Base-by-base conservation (phyloP, 2,113 vertebrate genomes). In the Ciconia maguari region DNA sequence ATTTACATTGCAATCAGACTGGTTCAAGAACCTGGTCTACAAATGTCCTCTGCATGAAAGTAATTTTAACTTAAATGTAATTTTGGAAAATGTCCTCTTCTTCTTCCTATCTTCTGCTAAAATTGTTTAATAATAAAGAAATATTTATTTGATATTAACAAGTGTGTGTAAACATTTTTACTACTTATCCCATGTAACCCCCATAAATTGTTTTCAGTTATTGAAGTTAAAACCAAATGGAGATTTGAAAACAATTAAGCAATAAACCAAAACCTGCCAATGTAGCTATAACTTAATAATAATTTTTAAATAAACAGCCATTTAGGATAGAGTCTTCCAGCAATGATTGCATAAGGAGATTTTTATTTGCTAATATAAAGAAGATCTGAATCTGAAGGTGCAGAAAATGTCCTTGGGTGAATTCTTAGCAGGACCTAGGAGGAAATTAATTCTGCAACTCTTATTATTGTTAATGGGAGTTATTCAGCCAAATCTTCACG, bases 401-500 rank as follows among this genome's bases (percentile, higher is more conserved):
- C 11, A 52, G n/a, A 89, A 89, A 82, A 69, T 61, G 64, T 90
- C 80, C 64, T 93, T 95, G 72, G 48, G 34, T 71, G 19, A 71
- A 84, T 93, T 94, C 94, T 89, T 60, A 87, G 34, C 57, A 94
- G 19, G 57, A 84, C 52, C 9, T 87, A 87, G 41, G n/a, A 90
- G 49, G 30, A 89, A 96, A 96, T 94, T 72, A 91, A 84, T 89
- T 94, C 61, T 91, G 86, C 57, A 92, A 60, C 27, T 93, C 48
- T 92, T 90, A 84, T 84, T 93, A 86, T 82, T 89, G 57, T 84
- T 96, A 93, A 88, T 87, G 48, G 79, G 54, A 96, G 36, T 84
- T 89, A 94, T 79, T 94, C 80, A 95, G 69, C 61, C 72, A 93
- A 93, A 82, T 76, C 69, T 92, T 94, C 80, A 95, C 7, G 60